Evolutionary conservation across 2,888 invertebrate species (phyloP).

Genomic region (Drosophila rellima): DNA sequence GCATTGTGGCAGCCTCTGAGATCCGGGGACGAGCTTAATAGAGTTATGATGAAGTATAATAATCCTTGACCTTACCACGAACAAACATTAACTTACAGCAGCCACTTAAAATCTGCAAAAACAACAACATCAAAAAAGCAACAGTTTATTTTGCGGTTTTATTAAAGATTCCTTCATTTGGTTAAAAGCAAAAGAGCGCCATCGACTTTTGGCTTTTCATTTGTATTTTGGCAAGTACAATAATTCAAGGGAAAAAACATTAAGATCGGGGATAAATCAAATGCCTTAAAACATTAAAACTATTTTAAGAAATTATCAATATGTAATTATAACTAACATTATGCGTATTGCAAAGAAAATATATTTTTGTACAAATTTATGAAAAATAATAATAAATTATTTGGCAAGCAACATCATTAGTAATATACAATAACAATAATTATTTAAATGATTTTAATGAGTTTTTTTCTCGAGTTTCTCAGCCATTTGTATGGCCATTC

Average conservation of each 20-base stretch:
- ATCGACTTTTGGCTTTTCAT: background rate
- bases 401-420: slow-evolving; percentile 35
- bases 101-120: slow-evolving; percentile 39
- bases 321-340: background rate
- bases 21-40: slow-evolving; percentile 65
- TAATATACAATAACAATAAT: slow-evolving; percentile 27
- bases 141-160: slow-evolving; percentile 34
- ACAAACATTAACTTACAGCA: slow-evolving; percentile 62
- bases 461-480: slow-evolving; percentile 19
- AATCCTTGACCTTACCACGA: slow-evolving; percentile 80
- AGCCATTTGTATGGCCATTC: slow-evolving; percentile 10
- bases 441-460: slow-evolving; percentile 47
- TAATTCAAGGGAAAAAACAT: slow-evolving; percentile 4
- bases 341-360: background rate
- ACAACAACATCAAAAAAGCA: slow-evolving; percentile 26
- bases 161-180: slow-evolving; percentile 17
- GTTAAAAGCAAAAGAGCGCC: background rate
- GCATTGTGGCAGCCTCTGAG: slow-evolving; percentile 21
- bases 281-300: too few species aligned
- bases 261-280: too few species aligned
- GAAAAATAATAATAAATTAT: slow-evolving; percentile 14
- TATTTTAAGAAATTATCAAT: background rate
- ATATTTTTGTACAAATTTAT: background rate
- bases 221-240: slow-evolving; percentile 10
- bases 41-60: slow-evolving; percentile 81